Evolutionary conservation across 2,113 vertebrate species (phyloP), one percentile per base, ranked within the genome.

Genomic region (Labeo rohita): DNA sequence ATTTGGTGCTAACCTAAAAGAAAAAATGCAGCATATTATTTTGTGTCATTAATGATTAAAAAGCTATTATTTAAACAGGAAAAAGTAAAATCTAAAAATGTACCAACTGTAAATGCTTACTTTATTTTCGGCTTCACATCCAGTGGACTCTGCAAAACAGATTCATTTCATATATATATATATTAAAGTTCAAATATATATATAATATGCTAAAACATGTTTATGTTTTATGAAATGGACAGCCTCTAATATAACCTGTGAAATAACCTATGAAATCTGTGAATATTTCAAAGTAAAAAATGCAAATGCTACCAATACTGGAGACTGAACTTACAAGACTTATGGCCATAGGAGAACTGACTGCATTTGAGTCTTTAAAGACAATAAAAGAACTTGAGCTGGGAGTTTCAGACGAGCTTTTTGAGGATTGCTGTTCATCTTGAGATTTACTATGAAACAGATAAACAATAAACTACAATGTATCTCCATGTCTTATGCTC

Each of bases 1-100:
- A 49, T 84, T 91, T 83, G 91, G 45, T 86, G 95, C 94, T 86
- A 95, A 56, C 90, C 94, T 95, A 84, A 80, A 28, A 80, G n/a
- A 50, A 54, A 45, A 63, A 34, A 61, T 47, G 0, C 34, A 28
- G 47, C 34, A 11, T 59, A 3, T 59, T 45, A 16, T 28, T 87
- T 63, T n/a, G 45, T 21, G 5, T 16, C 2, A 72, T 9, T 15
- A 18, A 52, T 0, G 0, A 77, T 34, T 6, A 5, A 28, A 72
- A 43, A 43, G 16, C 28, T 28, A 4, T 4, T 1, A 70, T n/a
- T 1, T 21, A 56, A 65, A 73, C 2, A 21, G 28, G 6, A 39
- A 73, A 9, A 73, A 0, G 21, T 15, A 43, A 16, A 70, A 15
- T 70, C 34, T 18, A 77, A 47, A 21, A 59, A 1, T 16, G n/a